Evolutionary conservation across 2,888 invertebrate species (phyloP), one percentile per base, ranked within the genome.

Genomic region (Pogonocherus hispidulus): DNA sequence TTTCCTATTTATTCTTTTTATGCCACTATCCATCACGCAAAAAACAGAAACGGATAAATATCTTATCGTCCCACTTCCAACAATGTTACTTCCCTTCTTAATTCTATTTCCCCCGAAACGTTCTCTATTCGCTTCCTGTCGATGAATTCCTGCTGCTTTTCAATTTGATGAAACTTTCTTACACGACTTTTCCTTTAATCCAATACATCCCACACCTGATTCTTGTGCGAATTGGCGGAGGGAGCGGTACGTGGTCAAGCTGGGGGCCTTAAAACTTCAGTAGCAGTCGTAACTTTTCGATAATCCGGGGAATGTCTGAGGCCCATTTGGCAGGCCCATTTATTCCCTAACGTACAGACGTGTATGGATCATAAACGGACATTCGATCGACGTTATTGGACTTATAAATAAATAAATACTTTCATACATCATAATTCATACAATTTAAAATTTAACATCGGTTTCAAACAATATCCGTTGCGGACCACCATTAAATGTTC

Each of bases 251-350:
- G 44, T 46, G 57, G 57, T 57, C 57, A 46, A 46, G 35, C 57
- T 19, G 19, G 20, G 14, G 19, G 14, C 55, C 55, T 19, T 54
- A 54, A 35, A 23, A 46, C 37, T 55, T 55, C 19, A 63, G 51
- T 63, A 52, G 57, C 27, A 23, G 23, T 64, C 68, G 68, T 64
- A 68, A 64, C 55, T 65, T 65, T 44, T 60, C 68, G 47, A 68
- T 68, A 68, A 68, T 68, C 67, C 90, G 22, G 37, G 44, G 19
- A 57, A 57, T 27, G 19, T 20, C 46, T 22, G 18, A 5, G n/a
- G 9, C n/a, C 11, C 35, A 19, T 23, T 20, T 37, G 20, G 18
- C 19, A 41, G 37, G 55, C 20, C 37, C 9, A 16, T 44, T 23
- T 20, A 20, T 27, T 23, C 22, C 16, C n/a, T n/a, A n/a, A n/a